A percentile compares a stretch with the other conserved stretches of the same genome.
These are phyloP conservation scores for Sinopyrophorus schimmeli DNA, from an alignment of 2,888 invertebrate species.

Conservation along the genomic window DNA sequence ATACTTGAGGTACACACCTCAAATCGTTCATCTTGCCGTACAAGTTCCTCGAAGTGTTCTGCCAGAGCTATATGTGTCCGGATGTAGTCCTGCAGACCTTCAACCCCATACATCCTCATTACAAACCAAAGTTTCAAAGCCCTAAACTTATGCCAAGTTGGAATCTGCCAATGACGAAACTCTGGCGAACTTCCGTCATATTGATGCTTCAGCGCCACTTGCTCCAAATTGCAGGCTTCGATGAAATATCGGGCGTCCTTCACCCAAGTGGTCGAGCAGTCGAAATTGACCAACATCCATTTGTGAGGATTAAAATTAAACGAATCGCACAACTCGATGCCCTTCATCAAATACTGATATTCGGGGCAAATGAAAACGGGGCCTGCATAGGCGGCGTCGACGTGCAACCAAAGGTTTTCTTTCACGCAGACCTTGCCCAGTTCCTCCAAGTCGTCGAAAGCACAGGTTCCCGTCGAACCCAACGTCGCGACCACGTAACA, in stretches of 20 bases:
- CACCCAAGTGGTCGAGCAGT: slow-evolving; percentile 98
- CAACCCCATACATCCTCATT: slow-evolving; percentile 83
- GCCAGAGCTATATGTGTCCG: slow-evolving; percentile 85
- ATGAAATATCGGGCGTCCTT: slow-evolving; percentile 87
- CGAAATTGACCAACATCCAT: slow-evolving; percentile 99
- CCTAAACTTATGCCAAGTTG: slow-evolving; percentile 89
- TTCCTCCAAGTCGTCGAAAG: slow-evolving; percentile 89
- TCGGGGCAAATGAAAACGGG: slow-evolving; percentile 97
- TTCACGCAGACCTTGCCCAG: slow-evolving; percentile 83
- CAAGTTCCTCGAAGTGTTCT: slow-evolving; percentile 81
- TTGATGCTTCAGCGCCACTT: slow-evolving; percentile 93
- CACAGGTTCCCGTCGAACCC: slow-evolving; percentile 93
- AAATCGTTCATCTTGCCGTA: slow-evolving; percentile 77
- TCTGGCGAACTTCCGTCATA: slow-evolving; percentile 89
- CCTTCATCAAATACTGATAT: slow-evolving; percentile 86
- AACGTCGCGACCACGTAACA: slow-evolving; percentile 71
- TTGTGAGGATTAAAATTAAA: slow-evolving; percentile 99
- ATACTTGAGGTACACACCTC: slow-evolving; percentile 89
- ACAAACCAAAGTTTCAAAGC: slow-evolving; percentile 96
- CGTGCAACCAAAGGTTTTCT: slow-evolving; percentile 83
- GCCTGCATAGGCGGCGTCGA: slow-evolving; percentile 97
- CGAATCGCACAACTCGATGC: slow-evolving; percentile 87
- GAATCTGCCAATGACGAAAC: slow-evolving; percentile 97
- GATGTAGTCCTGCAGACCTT: slow-evolving; percentile 84
- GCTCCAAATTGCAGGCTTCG: slow-evolving; percentile 96